Base-by-base conservation (phyloP, 2,797 vertebrate genomes). In the Hippocampus kuda region DNA sequence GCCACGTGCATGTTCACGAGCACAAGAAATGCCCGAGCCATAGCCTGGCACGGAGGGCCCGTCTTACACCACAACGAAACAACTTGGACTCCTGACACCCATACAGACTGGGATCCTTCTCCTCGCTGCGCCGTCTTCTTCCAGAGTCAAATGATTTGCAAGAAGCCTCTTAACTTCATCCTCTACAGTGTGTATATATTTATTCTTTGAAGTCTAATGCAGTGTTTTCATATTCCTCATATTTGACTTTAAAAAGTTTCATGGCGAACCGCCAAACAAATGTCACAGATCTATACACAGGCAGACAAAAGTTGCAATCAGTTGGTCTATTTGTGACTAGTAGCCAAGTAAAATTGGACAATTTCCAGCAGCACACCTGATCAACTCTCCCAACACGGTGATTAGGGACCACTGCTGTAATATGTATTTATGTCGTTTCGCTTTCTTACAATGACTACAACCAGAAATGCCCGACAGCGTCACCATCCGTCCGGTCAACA, bases 121-220 rank as follows among this genome's bases (percentile, higher is more conserved):
- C 81, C 82, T 18, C 12, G 5, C 11, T 90, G 89, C 68, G 2
- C 0, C 0, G 86, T 26, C 4, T 30, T 0, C 0, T 75, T 87
- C 68, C 0, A 0, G 0, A 80, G 70, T 54, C 16, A 48, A 30
- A 76, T 65, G 65, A 0, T 0, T 1, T 89, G 89, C 69, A 0
- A 16, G 0, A 85, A 85, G 78, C 0, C 1, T 41, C 42, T 89
- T 13, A 9, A 76, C 66, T 44, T 87, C 62, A 87, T 56, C 26
- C 70, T 89, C 27, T 90, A 87, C 75, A 87, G 89, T 90, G 82
- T 75, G 89, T 83, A 30, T 48, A 9, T 46, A 49, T 59, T 24
- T 18, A 38, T 26, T n/a, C 15, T 24, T 24, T 56, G 22, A 51
- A 51, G 34, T 48, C 46, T 48, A 48, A 48, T 48, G 13, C 3